Percentiles rank a stretch among this genome's conserved stretches.
Conservation (phyloP, 2,888 invertebrate genomes). For the Microctonus hyperodae region DNA sequence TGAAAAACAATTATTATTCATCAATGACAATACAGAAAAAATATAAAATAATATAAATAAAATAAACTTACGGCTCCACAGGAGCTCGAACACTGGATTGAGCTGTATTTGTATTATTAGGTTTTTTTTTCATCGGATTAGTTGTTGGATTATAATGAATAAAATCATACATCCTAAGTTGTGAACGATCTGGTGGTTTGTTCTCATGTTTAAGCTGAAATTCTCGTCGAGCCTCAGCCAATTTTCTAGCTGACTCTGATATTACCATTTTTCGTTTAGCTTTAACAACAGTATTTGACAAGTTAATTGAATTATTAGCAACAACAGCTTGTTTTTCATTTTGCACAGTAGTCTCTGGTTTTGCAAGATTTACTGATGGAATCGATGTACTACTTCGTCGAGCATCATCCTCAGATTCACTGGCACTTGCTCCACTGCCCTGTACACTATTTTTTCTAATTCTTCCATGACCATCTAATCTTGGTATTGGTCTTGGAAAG, state of each 20-base stretch:
- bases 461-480: slow-evolving; percentile 66
- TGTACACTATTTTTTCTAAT: slow-evolving; percentile 71
- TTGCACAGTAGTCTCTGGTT: background rate
- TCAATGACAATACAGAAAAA: background rate
- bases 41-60: slow-evolving; percentile 5
- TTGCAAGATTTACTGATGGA: background rate
- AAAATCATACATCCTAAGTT: slow-evolving; percentile 89
- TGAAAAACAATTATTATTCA: slow-evolving; percentile 16
- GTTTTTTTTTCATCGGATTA: slow-evolving; percentile 71
- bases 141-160: slow-evolving; percentile 88
- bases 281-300: slow-evolving; percentile 27
- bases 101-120: slow-evolving; percentile 16
- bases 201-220: slow-evolving; percentile 66
- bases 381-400: slow-evolving; percentile 46
- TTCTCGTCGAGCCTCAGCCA: slow-evolving; percentile 67
- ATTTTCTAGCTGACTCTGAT: slow-evolving; percentile 65
- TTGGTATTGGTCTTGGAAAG: slow-evolving; percentile 72
- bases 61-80: slow-evolving; percentile 49
- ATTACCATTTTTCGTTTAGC: slow-evolving; percentile 53
- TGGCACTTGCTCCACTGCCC: slow-evolving; percentile 63
- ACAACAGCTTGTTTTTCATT: background rate
- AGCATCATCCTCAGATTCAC: slow-evolving; percentile 75
- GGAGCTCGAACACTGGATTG: background rate
- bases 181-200: slow-evolving; percentile 69
- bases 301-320: slow-evolving; percentile 27